phyloP scores from a whole-genome alignment of 2,113 vertebrate genomes.

The Podilymbus podiceps region DNA sequence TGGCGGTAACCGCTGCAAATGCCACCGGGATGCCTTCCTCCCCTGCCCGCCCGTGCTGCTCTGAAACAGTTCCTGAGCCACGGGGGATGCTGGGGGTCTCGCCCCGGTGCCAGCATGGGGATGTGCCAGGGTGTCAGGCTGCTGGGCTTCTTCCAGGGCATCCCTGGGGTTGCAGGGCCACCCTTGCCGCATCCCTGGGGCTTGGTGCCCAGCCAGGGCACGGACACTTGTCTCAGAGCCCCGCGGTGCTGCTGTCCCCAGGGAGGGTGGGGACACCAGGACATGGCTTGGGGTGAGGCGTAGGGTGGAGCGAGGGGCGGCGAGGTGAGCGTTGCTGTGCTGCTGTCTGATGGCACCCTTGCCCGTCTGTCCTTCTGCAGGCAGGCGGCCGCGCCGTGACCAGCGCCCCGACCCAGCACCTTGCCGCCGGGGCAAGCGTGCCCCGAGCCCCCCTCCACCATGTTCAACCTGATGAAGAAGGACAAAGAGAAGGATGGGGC shows the following conservation, averaged over 20 bases:
- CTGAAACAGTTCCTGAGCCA: fast-evolving
- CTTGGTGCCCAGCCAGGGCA: neutral
- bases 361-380: neutral
- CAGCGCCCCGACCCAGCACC: neutral
- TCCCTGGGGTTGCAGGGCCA: neutral
- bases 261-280: neutral
- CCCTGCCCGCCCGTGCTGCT: fast-evolving
- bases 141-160: neutral
- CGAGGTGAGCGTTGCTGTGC: neutral
- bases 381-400: neutral
- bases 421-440: neutral
- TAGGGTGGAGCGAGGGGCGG: neutral
- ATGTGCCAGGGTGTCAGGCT: neutral
- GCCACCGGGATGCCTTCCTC: fast-evolving
- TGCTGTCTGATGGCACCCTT: neutral
- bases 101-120: fast-evolving
- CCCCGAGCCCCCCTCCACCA: conserved; percentile 29
- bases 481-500: conserved; percentile 83
- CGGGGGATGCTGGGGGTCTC: neutral
- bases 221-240: neutral
- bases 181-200: neutral
- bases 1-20: fast-evolving
- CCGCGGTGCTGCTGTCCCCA: neutral
- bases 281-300: neutral
- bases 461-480: conserved; percentile 93